phyloP scores from a whole-genome alignment of 2,113 vertebrate species.

The Dromiciops gliroides region DNA sequence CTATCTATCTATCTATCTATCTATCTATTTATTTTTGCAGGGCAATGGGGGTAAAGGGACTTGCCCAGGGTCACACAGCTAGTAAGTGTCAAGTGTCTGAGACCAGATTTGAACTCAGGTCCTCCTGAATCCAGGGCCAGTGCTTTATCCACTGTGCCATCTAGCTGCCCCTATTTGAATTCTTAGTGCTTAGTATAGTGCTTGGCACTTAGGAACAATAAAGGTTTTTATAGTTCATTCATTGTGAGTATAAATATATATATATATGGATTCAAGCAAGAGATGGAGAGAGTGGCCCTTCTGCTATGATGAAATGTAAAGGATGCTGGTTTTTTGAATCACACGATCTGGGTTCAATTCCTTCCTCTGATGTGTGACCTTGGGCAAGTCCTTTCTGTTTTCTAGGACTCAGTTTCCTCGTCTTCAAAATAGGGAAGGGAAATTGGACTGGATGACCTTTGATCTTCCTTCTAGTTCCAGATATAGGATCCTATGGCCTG shows the following conservation, averaged over 20 bases:
- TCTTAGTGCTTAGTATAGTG: background rate
- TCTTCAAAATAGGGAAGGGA: no score
- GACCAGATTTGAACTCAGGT: no score
- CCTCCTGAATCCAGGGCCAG: no score
- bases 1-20: no score
- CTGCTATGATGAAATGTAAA: background rate
- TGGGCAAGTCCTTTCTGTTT: background rate
- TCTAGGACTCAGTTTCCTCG: background rate
- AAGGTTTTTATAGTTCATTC: background rate
- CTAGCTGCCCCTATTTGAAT: background rate
- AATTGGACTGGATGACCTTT: no score
- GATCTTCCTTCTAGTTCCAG: no score
- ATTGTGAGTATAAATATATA: background rate
- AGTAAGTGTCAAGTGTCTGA: no score
- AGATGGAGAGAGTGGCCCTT: background rate
- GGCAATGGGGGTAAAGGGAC: no score
- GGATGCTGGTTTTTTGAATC: background rate
- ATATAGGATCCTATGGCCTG: background rate
- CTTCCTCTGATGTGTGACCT: background rate
- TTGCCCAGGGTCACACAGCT: no score
- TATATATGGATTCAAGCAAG: background rate
- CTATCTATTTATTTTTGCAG: no score
- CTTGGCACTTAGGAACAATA: background rate
- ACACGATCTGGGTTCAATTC: background rate
- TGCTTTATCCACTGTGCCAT: no score